Base-by-base conservation (phyloP, 2,888 invertebrate genomes). In the Cheilosia grossa region DNA sequence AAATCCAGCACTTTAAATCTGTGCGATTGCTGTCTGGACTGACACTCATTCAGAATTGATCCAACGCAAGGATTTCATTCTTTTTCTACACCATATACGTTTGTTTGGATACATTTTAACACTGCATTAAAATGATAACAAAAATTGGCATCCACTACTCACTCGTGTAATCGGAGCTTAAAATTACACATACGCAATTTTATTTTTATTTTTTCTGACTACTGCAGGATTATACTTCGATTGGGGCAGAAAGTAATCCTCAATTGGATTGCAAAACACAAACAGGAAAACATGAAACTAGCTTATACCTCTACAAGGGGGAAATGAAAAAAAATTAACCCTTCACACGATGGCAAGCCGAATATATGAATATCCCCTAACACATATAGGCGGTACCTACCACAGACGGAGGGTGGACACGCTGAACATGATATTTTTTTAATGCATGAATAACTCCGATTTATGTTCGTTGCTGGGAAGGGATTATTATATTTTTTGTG, bases 111-210 rank as follows among this genome's bases (percentile, higher is more conserved):
- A 54, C 69, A 47, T 78, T 63, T 70, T 78, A 78, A 78, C 69
- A 78, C 72, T 79, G 79, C 79, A 72, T 79, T 79, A 72, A 72
- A 64, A 79, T 47, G 80, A 80, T 80, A 80, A 80, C 80, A 66
- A 66, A 80, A 80, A 73, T 80, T 73, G 73, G 80, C 73, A 66
- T 61, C 59, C 70, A 70, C 73, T 73, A 73, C 58, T 80, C 72
- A 73, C 66, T 66, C 73, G 66, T 80, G 80, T 80, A 80, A 80
- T 80, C 73, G 58, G 53, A 61, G 80, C 73, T 80, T 80, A 70
- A 66, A 67, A 54, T 51, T 51, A 80, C 66, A 66, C 73, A 66
- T 54, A 30, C n/a, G 1, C 44, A 9, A 21, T 44, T 33, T 56
- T 67, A 2, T 17, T 67, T 54, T 63, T 7, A 2, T 30, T 51